phyloP scores from a whole-genome alignment of 2,888 invertebrate species.

The Andrena bicolor region DNA sequence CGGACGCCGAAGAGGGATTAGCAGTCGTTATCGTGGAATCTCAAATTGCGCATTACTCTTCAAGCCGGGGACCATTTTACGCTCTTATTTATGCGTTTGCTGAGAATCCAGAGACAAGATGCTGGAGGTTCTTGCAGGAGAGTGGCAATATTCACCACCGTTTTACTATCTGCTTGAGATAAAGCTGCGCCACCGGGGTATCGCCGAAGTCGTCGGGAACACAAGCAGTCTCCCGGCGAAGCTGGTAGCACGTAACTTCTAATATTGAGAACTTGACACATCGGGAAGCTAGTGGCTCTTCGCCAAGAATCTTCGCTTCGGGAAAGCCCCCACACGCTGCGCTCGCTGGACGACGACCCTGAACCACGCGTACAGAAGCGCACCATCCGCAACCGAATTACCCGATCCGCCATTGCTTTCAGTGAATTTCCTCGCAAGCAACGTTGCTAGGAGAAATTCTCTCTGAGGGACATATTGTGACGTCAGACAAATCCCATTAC shows the following conservation, averaged over 20 bases:
- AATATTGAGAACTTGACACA: slow-evolving; percentile 78
- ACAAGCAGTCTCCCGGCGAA: slow-evolving; percentile 26
- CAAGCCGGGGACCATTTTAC: no score
- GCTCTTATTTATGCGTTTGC: no score
- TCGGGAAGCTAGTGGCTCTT: slow-evolving; percentile 76
- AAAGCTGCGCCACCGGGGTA: background rate
- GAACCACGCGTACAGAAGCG: slow-evolving; percentile 53
- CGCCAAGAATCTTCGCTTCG: slow-evolving; percentile 72
- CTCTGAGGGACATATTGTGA: no score
- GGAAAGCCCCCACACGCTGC: slow-evolving; percentile 54
- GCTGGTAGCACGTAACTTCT: slow-evolving; percentile 57
- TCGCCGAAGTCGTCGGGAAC: background rate
- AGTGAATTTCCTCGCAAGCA: background rate
- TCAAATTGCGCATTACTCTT: no score
- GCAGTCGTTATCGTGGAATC: no score
- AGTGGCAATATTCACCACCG: no score
- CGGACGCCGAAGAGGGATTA: no score
- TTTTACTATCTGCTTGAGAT: no score
- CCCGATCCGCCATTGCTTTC: background rate
- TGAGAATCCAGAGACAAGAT: no score
- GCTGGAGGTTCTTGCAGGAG: no score
- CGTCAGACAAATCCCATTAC: no score
- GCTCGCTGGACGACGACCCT: slow-evolving; percentile 72
- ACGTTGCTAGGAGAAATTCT: no score
- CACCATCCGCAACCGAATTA: slow-evolving; percentile 44